Base-by-base conservation (phyloP, 1,140 invertebrate species). In the Nasonia longicornis region DNA sequence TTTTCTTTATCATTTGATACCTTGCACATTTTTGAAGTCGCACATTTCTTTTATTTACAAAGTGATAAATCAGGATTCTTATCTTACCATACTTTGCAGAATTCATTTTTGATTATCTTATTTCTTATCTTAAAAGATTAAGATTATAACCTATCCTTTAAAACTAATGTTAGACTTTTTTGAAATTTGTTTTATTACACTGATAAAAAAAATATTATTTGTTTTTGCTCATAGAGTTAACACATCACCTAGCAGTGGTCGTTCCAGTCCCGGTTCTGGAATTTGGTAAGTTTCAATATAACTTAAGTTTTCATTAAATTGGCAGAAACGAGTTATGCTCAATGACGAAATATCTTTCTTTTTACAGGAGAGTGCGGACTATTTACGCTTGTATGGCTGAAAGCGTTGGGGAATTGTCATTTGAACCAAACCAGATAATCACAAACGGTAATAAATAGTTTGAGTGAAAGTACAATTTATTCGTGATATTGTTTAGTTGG, bases 391-490 rank as follows among this genome's bases (percentile, higher is more conserved):
- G 98, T 91, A 93, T 98, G 84, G 98, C 97, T 76, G 98, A 98
- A 91, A 97, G 97, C 91, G 96, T 98, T 88, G 96, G 97, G 81
- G 98, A 99, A 92, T 91, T 99, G 82, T 98, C 97, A 63, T 99
- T 99, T 93, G 97, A 98, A 92, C 97, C 98, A 83, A 99, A 99
- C 93, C 96, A 98, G 93, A 97, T 99, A 84, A 98, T 99, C 85
- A 96, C 95, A 81, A 97, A 98, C 94, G 97, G 97, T 98, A 93
- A 93, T 92, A 91, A 73, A 20, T 14, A 35, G n/a, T 16, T 72
- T 45, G 20, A 72, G 20, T 63, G 3, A n/a, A 63, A 63, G 20
- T 6, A 20, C 14, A 4, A 16, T 63, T 63, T 63, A 22, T 22
- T 63, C n/a, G 6, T 63, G 58, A 66, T 26, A 10, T 16, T 64